These are phyloP conservation scores for Sinopyrophorus schimmeli DNA, from an alignment of 2,888 invertebrate genomes.

Conservation along the genomic window DNA sequence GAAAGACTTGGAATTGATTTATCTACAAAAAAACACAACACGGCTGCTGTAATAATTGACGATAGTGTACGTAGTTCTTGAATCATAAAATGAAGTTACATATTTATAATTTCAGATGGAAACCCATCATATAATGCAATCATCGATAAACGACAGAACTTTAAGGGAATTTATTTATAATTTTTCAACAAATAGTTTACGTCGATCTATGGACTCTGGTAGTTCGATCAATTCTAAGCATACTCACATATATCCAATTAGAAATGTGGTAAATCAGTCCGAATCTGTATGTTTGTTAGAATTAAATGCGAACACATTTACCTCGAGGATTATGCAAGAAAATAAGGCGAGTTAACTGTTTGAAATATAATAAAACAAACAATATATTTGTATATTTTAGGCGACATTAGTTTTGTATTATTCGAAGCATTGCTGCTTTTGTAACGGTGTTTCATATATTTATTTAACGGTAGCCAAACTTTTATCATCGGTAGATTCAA, in stretches of 20 bases:
- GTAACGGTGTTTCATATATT: constrained; percentile 69
- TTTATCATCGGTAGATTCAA: constrained; percentile 58
- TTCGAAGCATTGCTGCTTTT: constrained; percentile 77
- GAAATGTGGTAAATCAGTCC: constrained; percentile 32
- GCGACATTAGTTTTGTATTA: constrained; percentile 78
- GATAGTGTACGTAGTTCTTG: constrained; percentile 60
- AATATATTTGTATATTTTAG: constrained; percentile 57
- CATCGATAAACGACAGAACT: constrained; percentile 57
- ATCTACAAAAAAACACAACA: constrained; percentile 62
- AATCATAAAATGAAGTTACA: background rate
- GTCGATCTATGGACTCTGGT: constrained; percentile 45
- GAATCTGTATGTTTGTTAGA: constrained; percentile 65
- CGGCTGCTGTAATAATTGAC: constrained; percentile 72
- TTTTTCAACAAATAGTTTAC: constrained; percentile 53
- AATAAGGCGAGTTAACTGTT: constrained; percentile 63
- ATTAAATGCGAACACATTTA: constrained; percentile 68
- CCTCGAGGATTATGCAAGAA: constrained; percentile 62
- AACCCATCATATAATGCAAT: constrained; percentile 66
- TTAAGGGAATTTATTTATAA: constrained; percentile 61
- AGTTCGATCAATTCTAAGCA: constrained; percentile 42
- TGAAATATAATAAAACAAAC: too few species aligned
- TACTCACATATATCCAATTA: constrained; percentile 39
- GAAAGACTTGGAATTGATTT: constrained; percentile 75
- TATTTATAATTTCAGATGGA: constrained; percentile 63
- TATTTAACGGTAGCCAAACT: constrained; percentile 69